phyloP scores from a whole-genome alignment of 2,113 vertebrate genomes.

The Suricata suricatta region DNA sequence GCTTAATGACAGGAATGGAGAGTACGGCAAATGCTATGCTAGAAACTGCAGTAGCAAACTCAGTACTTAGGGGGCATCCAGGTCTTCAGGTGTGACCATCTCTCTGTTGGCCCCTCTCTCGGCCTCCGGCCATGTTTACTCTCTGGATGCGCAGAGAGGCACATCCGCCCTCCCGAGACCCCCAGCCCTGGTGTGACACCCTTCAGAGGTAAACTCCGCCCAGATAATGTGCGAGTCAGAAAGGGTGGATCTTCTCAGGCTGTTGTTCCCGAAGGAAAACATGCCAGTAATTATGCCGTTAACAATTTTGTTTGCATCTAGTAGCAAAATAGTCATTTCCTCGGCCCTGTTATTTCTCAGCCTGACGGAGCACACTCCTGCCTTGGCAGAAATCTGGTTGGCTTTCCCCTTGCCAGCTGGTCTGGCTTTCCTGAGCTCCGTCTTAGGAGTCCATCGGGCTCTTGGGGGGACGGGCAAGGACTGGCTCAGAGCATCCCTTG shows the following conservation, averaged over 20 bases:
- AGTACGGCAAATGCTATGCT: neutral
- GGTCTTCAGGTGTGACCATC: neutral
- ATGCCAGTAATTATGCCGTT: conserved; percentile 32
- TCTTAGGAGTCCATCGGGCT: neutral
- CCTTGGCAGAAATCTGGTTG: neutral
- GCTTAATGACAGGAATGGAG: neutral
- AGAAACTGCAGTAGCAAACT: neutral
- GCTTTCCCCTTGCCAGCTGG: neutral
- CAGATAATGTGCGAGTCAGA: neutral
- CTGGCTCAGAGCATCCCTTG: neutral
- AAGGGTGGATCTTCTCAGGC: neutral
- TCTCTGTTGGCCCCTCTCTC: neutral
- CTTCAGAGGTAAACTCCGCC: neutral
- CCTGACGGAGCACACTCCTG: neutral
- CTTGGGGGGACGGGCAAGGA: neutral
- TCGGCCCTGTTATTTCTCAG: conserved; percentile 50
- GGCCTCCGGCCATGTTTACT: neutral
- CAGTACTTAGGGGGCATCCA: no score
- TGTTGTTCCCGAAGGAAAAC: conserved; percentile 17
- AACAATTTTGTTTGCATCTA: conserved; percentile 57
- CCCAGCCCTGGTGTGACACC: neutral
- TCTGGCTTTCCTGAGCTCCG: neutral
- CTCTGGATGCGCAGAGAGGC: neutral
- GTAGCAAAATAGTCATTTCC: conserved; percentile 64
- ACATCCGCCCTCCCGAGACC: neutral